Percentiles rank a stretch among this genome's conserved stretches.
These are phyloP conservation scores for Argyrosomus japonicus DNA, from an alignment of 2,113 vertebrate genomes.

Conservation along the genomic window DNA sequence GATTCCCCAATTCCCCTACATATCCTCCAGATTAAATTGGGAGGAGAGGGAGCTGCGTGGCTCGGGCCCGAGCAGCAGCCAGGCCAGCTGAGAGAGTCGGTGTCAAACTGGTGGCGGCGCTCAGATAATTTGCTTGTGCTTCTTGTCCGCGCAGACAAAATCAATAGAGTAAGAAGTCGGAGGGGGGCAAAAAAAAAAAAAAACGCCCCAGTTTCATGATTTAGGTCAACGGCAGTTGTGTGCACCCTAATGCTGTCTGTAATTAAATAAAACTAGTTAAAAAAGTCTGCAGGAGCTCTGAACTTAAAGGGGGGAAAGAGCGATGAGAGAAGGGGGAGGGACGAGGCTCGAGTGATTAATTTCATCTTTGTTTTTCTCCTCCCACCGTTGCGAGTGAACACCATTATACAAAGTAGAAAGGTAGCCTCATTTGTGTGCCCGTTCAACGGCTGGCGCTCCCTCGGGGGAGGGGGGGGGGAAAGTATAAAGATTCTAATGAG, in stretches of 20 bases:
- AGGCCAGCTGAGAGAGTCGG: background rate
- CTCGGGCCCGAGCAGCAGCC: too few species aligned
- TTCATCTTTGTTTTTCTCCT: conserved; percentile 75
- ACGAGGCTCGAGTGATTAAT: conserved; percentile 65
- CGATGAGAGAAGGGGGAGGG: conserved; percentile 42
- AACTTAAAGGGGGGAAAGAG: conserved; percentile 46
- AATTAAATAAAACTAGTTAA: conserved; percentile 80
- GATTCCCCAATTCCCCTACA: conserved; percentile 42
- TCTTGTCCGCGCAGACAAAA: conserved; percentile 65
- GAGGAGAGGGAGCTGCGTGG: conserved; percentile 22
- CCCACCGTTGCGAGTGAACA: conserved; percentile 56
- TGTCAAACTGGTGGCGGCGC: conserved; percentile 51
- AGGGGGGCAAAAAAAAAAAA: background rate
- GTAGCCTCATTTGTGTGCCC: conserved; percentile 74
- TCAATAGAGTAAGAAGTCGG: conserved; percentile 78
- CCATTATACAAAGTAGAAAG: conserved; percentile 67
- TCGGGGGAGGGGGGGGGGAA: conserved; percentile 35
- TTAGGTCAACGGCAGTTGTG: conserved; percentile 80
- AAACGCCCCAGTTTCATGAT: conserved; percentile 81
- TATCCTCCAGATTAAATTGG: conserved; percentile 60
- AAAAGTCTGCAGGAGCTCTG: conserved; percentile 62
- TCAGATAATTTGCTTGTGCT: conserved; percentile 70
- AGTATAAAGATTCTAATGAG: conserved; percentile 77
- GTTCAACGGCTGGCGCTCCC: conserved; percentile 62
- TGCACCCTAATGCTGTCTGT: conserved; percentile 74